A percentile compares a stretch with the other conserved stretches of the same genome.
phyloP scores from a whole-genome alignment of 2,797 vertebrate genomes.

The Crossoptilon crossoptilon region DNA sequence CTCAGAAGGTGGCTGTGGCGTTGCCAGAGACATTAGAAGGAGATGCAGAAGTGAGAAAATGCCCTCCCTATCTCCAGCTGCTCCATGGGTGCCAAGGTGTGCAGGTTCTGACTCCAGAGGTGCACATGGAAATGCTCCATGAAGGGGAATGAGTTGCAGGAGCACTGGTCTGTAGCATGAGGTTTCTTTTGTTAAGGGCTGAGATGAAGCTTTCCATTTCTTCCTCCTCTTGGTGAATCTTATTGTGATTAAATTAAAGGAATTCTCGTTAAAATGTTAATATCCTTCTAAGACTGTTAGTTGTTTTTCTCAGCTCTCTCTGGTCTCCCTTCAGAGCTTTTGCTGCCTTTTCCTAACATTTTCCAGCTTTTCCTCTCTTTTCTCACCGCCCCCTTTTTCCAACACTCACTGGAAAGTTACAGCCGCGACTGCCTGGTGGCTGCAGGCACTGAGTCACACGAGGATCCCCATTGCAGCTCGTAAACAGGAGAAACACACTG shows the following conservation, averaged over 20 bases:
- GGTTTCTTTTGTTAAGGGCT: conserved; percentile 25
- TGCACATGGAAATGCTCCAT: conserved; percentile 39
- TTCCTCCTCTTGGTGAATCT: conserved; percentile 52
- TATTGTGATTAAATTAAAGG: conserved; percentile 70
- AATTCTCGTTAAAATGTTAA: conserved; percentile 65
- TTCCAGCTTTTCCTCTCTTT: conserved; percentile 61
- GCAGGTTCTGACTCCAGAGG: conserved; percentile 30
- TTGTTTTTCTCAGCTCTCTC: conserved; percentile 69
- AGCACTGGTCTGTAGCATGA: neutral
- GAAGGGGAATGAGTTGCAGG: conserved; percentile 37
- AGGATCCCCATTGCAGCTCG: conserved; percentile 61
- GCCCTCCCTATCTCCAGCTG: neutral
- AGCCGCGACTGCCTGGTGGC: conserved; percentile 42
- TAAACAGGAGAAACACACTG: conserved; percentile 30
- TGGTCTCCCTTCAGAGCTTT: conserved; percentile 35
- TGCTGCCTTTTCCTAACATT: conserved; percentile 59
- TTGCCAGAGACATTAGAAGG: neutral
- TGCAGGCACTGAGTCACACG: conserved; percentile 50
- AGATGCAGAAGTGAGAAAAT: neutral
- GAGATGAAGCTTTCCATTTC: conserved; percentile 37
- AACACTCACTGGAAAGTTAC: conserved; percentile 53
- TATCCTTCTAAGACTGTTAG: conserved; percentile 55
- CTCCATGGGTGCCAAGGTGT: neutral
- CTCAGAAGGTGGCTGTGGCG: neutral
- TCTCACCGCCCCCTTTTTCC: neutral